These are phyloP conservation scores for Dioctria rufipes DNA, from an alignment of 2,888 invertebrate genomes.

Conservation along the genomic window DNA sequence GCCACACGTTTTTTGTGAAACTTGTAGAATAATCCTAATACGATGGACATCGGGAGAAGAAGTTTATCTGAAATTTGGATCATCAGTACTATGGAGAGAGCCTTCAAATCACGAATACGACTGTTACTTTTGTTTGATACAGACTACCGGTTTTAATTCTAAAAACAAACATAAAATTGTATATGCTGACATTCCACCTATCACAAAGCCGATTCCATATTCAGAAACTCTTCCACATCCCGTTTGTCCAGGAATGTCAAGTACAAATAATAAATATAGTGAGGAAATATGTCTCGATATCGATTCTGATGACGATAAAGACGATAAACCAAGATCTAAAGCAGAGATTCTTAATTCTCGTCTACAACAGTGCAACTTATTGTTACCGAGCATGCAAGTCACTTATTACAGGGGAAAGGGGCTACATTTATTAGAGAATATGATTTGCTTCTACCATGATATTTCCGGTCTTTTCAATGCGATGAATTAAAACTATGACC, in stretches of 20 bases:
- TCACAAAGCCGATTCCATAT: slow-evolving; percentile 1
- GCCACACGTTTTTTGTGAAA: too few species aligned
- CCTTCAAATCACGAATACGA: neutral
- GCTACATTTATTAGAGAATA: neutral
- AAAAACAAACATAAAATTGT: neutral
- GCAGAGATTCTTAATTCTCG: neutral
- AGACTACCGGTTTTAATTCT: neutral
- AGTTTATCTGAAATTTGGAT: too few species aligned
- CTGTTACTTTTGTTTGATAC: neutral
- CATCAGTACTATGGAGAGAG: too few species aligned
- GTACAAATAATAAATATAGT: neutral
- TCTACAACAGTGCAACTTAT: neutral
- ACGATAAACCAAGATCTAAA: neutral
- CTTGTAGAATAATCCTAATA: too few species aligned
- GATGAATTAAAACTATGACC: neutral
- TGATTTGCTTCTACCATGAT: neutral
- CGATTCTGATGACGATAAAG: neutral
- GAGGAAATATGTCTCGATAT: neutral
- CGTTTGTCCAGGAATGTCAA: neutral
- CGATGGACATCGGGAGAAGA: too few species aligned
- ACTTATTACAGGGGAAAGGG: neutral
- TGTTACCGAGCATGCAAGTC: neutral
- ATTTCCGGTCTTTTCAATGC: neutral
- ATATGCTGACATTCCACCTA: neutral
- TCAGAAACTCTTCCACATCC: neutral